Evolutionary conservation across 2,113 vertebrate species (phyloP).

Genomic region (Macquaria australasica): DNA sequence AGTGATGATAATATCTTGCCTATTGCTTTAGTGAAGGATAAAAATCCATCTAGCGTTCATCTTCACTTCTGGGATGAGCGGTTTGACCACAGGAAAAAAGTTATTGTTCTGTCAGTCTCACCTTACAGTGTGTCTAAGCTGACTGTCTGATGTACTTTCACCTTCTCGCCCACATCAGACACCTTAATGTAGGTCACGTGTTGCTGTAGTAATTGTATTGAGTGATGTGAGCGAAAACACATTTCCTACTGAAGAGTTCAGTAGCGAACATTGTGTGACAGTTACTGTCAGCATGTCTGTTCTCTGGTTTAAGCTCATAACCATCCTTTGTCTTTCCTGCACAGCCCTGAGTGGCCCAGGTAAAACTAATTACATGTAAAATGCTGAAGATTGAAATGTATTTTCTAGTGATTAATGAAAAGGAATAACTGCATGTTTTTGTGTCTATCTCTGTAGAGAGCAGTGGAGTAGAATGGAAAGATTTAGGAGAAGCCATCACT

Average conservation of each 20-base stretch:
- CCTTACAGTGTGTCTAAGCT: too few relatives aligned
- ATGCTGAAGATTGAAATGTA: neutral
- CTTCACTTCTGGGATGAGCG: neutral
- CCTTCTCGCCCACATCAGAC: neutral
- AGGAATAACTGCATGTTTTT: neutral
- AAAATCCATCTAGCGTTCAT: neutral
- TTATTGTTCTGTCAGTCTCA: neutral
- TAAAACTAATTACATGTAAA: conserved; percentile 24
- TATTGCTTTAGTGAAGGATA: neutral
- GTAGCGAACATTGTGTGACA: neutral
- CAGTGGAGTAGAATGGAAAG: neutral
- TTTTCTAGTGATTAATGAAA: neutral
- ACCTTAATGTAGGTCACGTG: conserved; percentile 1
- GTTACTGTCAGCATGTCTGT: conserved; percentile 40
- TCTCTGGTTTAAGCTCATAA: neutral
- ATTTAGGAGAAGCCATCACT: conserved; percentile 10
- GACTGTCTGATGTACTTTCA: neutral
- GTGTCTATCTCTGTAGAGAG: neutral
- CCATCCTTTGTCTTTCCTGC: conserved; percentile 30
- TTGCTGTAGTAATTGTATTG: neutral
- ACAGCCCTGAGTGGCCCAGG: conserved; percentile 19
- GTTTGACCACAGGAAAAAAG: neutral
- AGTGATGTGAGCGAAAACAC: neutral
- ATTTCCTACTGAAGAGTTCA: neutral
- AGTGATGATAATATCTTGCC: neutral